A percentile compares a stretch with the other conserved stretches of the same genome.
phyloP scores from a whole-genome alignment of 2,888 invertebrate species.

The Drosophila putrida region DNA sequence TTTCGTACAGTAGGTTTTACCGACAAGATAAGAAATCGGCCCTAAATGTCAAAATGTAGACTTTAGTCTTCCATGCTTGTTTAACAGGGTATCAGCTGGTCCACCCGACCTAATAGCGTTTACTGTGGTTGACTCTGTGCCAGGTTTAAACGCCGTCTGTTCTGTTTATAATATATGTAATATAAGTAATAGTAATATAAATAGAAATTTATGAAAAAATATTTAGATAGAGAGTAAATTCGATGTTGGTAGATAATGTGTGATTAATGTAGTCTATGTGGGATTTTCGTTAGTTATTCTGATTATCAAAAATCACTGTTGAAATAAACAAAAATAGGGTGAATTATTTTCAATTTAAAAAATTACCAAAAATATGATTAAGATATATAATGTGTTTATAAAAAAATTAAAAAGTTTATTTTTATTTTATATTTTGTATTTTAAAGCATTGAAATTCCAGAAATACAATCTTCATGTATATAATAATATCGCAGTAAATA shows the following conservation, averaged over 20 bases:
- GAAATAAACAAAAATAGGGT: too few relatives aligned
- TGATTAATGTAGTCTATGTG: not conserved
- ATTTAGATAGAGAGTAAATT: not conserved
- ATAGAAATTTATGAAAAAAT: constrained; percentile 23
- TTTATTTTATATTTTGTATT: too few relatives aligned
- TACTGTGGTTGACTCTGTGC: constrained; percentile 17
- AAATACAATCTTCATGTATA: not conserved
- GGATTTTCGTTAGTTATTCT: not conserved
- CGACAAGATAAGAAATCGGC: too few relatives aligned
- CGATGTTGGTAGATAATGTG: too few relatives aligned
- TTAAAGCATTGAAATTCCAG: not conserved
- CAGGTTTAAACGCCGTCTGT: constrained; percentile 14
- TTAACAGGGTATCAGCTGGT: not conserved
- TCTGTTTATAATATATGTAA: constrained; percentile 29
- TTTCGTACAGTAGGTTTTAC: too few relatives aligned
- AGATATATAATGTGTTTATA: too few relatives aligned
- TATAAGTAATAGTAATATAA: constrained; percentile 14
- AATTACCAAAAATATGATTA: too few relatives aligned
- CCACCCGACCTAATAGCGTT: not conserved
- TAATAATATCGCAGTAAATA: not conserved
- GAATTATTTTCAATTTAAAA: too few relatives aligned
- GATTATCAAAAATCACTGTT: too few relatives aligned
- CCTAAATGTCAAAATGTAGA: too few relatives aligned
- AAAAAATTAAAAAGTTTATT: too few relatives aligned
- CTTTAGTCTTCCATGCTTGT: too few relatives aligned